phyloP scores from a whole-genome alignment of 2,113 vertebrate species.

The Trinectes maculatus region DNA sequence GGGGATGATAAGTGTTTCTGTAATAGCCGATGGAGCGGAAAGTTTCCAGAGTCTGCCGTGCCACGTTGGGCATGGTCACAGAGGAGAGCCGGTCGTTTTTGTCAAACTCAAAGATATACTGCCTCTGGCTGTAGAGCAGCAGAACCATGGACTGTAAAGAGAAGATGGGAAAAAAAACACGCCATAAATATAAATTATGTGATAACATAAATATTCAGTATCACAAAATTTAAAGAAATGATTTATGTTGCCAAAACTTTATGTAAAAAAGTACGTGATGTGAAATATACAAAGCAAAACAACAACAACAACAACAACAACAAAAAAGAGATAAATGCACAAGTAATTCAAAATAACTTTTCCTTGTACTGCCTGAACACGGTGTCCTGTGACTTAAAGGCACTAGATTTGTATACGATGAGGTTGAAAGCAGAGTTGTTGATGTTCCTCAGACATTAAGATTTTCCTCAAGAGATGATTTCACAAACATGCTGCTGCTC shows the following conservation, averaged over 20 bases:
- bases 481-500: slow-evolving; percentile 39
- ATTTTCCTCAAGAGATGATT: slow-evolving; percentile 53
- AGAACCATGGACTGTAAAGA: slow-evolving; percentile 93
- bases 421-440: slow-evolving; percentile 24
- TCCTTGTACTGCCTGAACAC: too few relatives aligned
- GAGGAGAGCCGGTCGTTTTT: slow-evolving; percentile 94
- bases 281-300: too few relatives aligned
- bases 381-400: too few relatives aligned
- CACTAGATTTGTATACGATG: too few relatives aligned
- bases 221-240: too few relatives aligned
- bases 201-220: too few relatives aligned
- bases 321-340: too few relatives aligned
- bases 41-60: slow-evolving; percentile 93
- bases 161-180: slow-evolving; percentile 20
- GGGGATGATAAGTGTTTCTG: slow-evolving; percentile 93
- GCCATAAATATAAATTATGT: not conserved
- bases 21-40: slow-evolving; percentile 96
- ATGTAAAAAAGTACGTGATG: too few relatives aligned
- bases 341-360: too few relatives aligned
- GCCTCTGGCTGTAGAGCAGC: slow-evolving; percentile 95
- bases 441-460: slow-evolving; percentile 34
- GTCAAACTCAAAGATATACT: slow-evolving; percentile 99
- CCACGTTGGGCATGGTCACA: slow-evolving; percentile 98
- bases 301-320: too few relatives aligned
- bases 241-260: not conserved